Base-by-base conservation (phyloP, 2,888 invertebrate species). In the Cheilosia grossa region DNA sequence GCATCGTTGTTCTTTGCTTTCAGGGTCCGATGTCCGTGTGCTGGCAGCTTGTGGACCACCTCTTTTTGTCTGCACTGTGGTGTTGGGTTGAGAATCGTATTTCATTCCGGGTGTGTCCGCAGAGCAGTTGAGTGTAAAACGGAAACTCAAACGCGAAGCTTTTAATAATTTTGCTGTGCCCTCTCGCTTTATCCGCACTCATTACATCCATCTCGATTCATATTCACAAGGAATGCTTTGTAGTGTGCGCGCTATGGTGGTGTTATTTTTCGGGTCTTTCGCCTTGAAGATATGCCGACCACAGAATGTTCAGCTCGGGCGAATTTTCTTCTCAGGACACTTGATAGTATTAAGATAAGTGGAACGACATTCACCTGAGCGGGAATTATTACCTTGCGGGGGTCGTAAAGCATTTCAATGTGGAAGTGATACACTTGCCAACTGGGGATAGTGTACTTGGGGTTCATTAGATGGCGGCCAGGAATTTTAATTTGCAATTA, bases 321-420 rank as follows among this genome's bases (percentile, higher is more conserved):
- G 17, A 17, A 2, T 33, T n/a, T 19, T 44, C 42, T 49, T n/a
- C 7, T 33, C 27, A 47, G 64, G 74, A 70, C 80, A 58, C 69
- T 83, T 75, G 64, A 74, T 83, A 75, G 61, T 83, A 83, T 80
- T 80, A 74, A 75, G 80, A 83, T 83, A 83, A 83, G 80, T 80
- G 80, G 74, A 69, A 54, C 67, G 83, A 80, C 80, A 80, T 74
- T 70, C 66, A 80, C 74, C 80, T 80, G 58, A 56, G 63, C 73
- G 74, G 64, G 74, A 83, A 83, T 79, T 69, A 63, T 47, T 17
- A 17, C 58, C 47, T 13, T 54, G 59, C 13, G 19, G 54, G 21
- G 56, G 58, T 49, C 63, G 51, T 72, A 64, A 66, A 72, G 30
- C 30, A 66, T 74, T 69, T 83, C 67, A 58, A 73, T 69, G 64